Percentiles rank a stretch among this genome's conserved stretches.
Conservation (phyloP, 2,888 invertebrate genomes). For the Merodon equestris region DNA sequence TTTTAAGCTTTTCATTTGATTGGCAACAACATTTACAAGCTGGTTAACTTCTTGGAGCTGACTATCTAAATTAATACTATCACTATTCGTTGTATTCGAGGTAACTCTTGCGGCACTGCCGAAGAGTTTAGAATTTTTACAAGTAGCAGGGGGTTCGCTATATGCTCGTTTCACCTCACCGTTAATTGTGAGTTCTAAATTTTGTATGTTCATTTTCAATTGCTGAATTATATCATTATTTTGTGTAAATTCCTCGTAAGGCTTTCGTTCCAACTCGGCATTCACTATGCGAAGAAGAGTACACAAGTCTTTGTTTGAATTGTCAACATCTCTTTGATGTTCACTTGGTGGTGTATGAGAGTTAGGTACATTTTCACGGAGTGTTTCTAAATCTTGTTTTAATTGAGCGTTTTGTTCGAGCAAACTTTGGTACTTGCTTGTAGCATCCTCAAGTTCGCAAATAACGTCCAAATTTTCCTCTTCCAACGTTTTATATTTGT, state of each 20-base stretch:
- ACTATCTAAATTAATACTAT: constrained; percentile 13
- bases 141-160: too few species aligned
- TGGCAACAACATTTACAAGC: constrained; percentile 28
- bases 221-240: constrained; percentile 3
- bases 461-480: constrained; percentile 46
- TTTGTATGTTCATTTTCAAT: constrained; percentile 2
- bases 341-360: constrained; percentile 70
- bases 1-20: constrained; percentile 39
- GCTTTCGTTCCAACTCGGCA: constrained; percentile 4
- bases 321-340: constrained; percentile 1
- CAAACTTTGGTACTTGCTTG: constrained; percentile 72
- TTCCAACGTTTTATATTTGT: constrained; percentile 60
- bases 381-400: constrained; percentile 36
- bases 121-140: too few species aligned
- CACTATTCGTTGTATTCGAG: neutral
- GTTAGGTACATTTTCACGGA: constrained; percentile 80
- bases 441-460: constrained; percentile 77
- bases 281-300: constrained; percentile 2
- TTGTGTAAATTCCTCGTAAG: constrained; percentile 6
- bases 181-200: neutral
- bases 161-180: too few species aligned
- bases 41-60: constrained; percentile 32
- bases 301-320: constrained; percentile 15
- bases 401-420: constrained; percentile 70
- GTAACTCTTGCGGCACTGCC: too few species aligned